Conservation (phyloP, 2,888 invertebrate genomes). For the Oxycera nigricornis region DNA sequence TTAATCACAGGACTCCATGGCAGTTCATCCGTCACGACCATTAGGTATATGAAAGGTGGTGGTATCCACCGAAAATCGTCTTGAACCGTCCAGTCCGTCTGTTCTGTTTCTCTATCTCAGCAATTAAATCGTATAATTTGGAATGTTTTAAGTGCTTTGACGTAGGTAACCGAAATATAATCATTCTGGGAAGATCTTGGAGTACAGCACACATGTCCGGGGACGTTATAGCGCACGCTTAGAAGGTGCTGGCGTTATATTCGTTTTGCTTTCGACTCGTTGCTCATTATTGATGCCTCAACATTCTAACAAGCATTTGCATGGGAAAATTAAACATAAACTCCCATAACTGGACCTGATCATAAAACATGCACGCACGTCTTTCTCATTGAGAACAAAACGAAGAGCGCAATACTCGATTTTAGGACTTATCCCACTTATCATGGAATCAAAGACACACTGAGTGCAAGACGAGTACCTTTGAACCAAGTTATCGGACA, state of each 20-base stretch:
- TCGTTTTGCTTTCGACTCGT: not conserved
- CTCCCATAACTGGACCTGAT: conserved; percentile 40
- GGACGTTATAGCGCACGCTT: not conserved
- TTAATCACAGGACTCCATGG: no score
- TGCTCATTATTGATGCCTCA: conserved; percentile 30
- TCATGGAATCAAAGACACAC: not conserved
- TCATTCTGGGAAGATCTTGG: conserved; percentile 31
- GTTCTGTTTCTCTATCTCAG: conserved; percentile 35
- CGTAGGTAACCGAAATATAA: conserved; percentile 33
- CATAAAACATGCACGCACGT: conserved; percentile 28
- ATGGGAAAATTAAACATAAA: conserved; percentile 43
- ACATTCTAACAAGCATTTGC: conserved; percentile 39
- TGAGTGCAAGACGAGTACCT: not conserved
- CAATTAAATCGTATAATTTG: conserved; percentile 41
- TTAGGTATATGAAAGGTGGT: no score
- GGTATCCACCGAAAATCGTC: not conserved
- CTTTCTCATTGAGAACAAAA: conserved; percentile 13
- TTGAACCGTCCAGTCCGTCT: conserved; percentile 12
- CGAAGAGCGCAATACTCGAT: not conserved
- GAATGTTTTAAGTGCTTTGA: conserved; percentile 40
- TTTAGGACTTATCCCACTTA: conserved; percentile 25
- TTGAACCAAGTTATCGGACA: no score
- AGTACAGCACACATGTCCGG: not conserved
- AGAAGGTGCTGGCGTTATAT: conserved; percentile 12
- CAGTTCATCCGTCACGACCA: no score